Base-by-base conservation (phyloP, 2,888 invertebrate species). In the Trichogramma dendrolimi region DNA sequence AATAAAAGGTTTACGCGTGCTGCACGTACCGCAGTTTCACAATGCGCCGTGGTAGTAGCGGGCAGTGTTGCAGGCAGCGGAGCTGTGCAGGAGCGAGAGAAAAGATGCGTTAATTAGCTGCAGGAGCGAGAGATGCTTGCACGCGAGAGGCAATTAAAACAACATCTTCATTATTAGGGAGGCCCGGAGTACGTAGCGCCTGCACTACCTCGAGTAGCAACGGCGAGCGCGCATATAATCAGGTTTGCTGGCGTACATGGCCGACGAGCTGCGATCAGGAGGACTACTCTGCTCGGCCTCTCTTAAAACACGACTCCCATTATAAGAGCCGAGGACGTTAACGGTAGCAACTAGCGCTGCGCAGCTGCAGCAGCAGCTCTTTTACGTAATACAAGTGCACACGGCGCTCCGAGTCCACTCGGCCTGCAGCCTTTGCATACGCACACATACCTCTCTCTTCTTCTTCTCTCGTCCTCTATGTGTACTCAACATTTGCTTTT, bases 141-240 rank as follows among this genome's bases (percentile, higher is more conserved):
- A 76, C 77, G 77, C 77, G 75, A 77, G 75, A 27, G 69, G 77
- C 78, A 78, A 79, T 78, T 78, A 78, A 78, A 77, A 73, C 75
- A 73, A 79, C 78, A 78, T 78, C 78, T 79, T 79, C 77, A 78
- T 79, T 78, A 78, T 77, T 75, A 75, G 75, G 72, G 52, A 49
- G 40, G 51, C 8, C 41, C 53, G 43, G 5, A n/a, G 48, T 52
- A 56, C 3, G 27, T 27, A 27, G 27, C 27, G 27, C 27, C 27
- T 2, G 27, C 27, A 27, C 2, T 27, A 27, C 27, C 27, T 27
- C 2, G 27, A 27, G 27, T 27, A 27, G 27, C 27, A 27, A 27
- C 27, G 27, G 27, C 27, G 27, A 27, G 27, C 27, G 27, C 27
- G 27, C 27, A 27, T 27, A 27, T 27, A 27, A 27, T 27, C 27